Conservation (phyloP, 1,140 invertebrate genomes). For the Epicauta chinensis region DNA sequence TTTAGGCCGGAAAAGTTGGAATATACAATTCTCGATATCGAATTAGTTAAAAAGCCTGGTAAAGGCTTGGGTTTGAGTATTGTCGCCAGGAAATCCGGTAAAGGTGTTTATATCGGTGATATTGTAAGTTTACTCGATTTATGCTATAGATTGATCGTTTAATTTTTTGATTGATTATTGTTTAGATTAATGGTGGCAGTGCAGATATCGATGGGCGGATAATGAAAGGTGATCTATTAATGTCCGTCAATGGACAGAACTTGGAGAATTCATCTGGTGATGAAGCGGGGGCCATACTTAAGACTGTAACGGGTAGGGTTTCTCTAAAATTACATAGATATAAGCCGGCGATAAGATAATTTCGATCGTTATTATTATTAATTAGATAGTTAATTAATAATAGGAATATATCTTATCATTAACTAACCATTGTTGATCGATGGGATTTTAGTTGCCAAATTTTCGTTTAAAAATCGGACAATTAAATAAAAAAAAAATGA, state of each 20-base stretch:
- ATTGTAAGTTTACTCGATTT: slow-evolving; percentile 70
- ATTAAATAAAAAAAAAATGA: too few species aligned
- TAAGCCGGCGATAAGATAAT: slow-evolving; percentile 51
- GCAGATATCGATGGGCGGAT: slow-evolving; percentile 89
- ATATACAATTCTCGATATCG: slow-evolving; percentile 81
- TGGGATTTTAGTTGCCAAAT: too few species aligned
- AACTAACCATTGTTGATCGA: too few species aligned
- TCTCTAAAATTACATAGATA: slow-evolving; percentile 74
- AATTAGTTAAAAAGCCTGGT: slow-evolving; percentile 86
- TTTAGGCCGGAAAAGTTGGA: slow-evolving; percentile 78
- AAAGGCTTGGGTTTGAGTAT: slow-evolving; percentile 90
- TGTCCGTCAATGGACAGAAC: slow-evolving; percentile 85
- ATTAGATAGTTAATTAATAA: too few species aligned
- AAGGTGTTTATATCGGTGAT: slow-evolving; percentile 91
- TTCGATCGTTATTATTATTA: too few species aligned
- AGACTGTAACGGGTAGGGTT: slow-evolving; percentile 71
- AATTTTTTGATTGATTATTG: background rate
- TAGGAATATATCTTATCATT: too few species aligned
- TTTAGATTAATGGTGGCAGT: slow-evolving; percentile 77
- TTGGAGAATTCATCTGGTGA: slow-evolving; percentile 75
- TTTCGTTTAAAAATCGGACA: too few species aligned
- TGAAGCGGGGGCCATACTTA: slow-evolving; percentile 82
- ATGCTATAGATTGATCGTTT: too few species aligned
- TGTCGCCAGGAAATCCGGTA: slow-evolving; percentile 77
- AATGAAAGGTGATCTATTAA: slow-evolving; percentile 87